Evolutionary conservation across 2,888 invertebrate genomes (phyloP).

Genomic region (Stenichneumon culpator): DNA sequence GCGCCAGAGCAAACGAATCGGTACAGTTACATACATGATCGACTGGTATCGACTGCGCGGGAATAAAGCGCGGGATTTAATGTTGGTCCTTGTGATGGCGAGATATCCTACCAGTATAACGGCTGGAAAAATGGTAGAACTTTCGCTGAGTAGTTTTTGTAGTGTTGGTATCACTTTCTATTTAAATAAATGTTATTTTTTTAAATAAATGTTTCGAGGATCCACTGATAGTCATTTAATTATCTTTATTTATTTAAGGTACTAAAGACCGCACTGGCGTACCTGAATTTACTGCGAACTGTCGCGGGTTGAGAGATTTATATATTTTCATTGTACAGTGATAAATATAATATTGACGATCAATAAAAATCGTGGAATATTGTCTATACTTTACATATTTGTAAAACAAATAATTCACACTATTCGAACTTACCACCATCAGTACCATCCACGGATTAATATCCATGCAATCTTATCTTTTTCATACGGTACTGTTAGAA

Average conservation of each 20-base stretch:
- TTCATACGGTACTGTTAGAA: neutral
- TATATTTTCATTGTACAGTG: neutral
- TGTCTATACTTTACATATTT: neutral
- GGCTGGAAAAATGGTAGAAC: constrained; percentile 77
- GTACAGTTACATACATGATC: constrained; percentile 76
- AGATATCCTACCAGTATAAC: constrained; percentile 77
- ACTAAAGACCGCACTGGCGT: constrained; percentile 74
- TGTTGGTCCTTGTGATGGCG: constrained; percentile 73
- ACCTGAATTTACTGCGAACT: constrained; percentile 75
- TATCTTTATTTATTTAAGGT: constrained; percentile 66
- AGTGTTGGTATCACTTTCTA: constrained; percentile 71
- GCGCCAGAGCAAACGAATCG: constrained; percentile 73
- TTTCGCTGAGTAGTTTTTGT: constrained; percentile 77
- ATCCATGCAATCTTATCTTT: neutral
- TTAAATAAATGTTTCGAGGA: neutral
- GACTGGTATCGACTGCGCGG: constrained; percentile 77
- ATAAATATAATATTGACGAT: neutral
- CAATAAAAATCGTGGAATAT: constrained; percentile 2
- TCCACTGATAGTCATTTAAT: neutral
- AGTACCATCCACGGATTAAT: no score
- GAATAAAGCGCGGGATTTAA: constrained; percentile 73
- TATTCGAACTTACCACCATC: no score
- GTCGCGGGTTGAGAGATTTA: constrained; percentile 45
- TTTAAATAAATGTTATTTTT: constrained; percentile 5
- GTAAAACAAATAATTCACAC: neutral